Percentiles rank a stretch among this genome's conserved stretches.
These are phyloP conservation scores for Bombus superbus DNA, from an alignment of 1,140 invertebrate genomes.

Conservation along the genomic window DNA sequence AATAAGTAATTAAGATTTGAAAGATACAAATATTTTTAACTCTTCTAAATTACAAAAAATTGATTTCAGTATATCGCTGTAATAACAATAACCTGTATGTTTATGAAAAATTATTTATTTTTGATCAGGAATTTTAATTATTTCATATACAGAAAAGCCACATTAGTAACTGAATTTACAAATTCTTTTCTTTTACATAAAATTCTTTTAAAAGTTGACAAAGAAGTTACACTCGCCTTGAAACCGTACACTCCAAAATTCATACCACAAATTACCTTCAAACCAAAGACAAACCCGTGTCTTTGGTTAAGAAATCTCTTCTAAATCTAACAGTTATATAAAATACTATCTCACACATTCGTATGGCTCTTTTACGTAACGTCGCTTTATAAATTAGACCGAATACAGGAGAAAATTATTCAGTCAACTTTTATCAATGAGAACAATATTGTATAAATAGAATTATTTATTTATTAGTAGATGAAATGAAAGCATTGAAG, in stretches of 20 bases:
- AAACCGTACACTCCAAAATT: conserved; percentile 32
- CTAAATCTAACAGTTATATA: conserved; percentile 66
- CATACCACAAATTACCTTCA: conserved; percentile 27
- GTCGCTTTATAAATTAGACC: conserved; percentile 67
- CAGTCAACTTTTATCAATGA: neutral
- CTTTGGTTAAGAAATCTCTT: conserved; percentile 28
- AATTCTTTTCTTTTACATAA: conserved; percentile 51
- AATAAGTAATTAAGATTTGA: neutral
- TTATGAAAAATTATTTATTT: conserved; percentile 74
- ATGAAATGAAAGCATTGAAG: conserved; percentile 7
- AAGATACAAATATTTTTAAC: neutral
- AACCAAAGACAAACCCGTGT: conserved; percentile 33
- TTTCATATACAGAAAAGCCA: conserved; percentile 57
- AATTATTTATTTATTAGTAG: conserved; percentile 8
- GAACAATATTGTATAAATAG: neutral
- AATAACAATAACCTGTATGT: conserved; percentile 1
- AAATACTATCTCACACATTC: conserved; percentile 66
- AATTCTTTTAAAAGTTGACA: conserved; percentile 49
- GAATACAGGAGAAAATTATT: conserved; percentile 34
- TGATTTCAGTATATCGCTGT: neutral
- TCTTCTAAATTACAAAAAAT: neutral
- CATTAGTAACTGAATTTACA: conserved; percentile 61
- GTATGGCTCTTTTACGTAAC: conserved; percentile 36
- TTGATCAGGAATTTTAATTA: conserved; percentile 53
- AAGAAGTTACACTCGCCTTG: conserved; percentile 28